Evolutionary conservation across 1,140 invertebrate genomes (phyloP), one percentile per base, ranked within the genome.

Genomic region (Eueides isabella): DNA sequence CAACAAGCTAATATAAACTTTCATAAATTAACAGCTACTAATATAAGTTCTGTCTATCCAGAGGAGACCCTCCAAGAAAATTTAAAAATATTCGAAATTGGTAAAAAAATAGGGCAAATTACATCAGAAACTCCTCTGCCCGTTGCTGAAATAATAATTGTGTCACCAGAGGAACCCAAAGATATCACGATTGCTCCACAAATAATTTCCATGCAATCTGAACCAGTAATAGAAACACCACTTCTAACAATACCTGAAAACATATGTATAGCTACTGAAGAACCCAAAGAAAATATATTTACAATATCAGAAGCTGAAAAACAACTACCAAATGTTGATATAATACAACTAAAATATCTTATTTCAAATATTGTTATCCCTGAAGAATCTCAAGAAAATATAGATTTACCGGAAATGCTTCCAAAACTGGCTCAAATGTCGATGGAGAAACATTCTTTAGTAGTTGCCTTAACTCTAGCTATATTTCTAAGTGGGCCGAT

Each of bases 51-150:
- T 12, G 71, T 71, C 3, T 16, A 30, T 38, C 33, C 31, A 2
- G 68, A 72, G 61, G 74, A 76, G 41, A 35, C 74, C 38, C n/a
- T 26, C 33, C 30, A 67, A 66, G 61, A 67, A 33, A 67, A 72
- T 31, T 67, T 72, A 16, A 30, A 68, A 19, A 19, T 67, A 9
- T 31, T 28, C n/a, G 55, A 74, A 61, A 23, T 74, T 2, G 2
- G 31, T 14, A 31, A 62, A 28, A 74, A 74, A 26, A 44, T 71
- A 23, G 61, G 72, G 19, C 65, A 78, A 35, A 48, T 33, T 61
- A 16, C 29, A 1, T 28, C 72, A 30, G 66, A 78, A 67, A 70
- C 30, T 33, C 30, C 30, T 61, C 16, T 75, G 16, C 30, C 33
- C 19, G 55, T 69, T 19, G 33, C 77, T 23, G 65, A 70, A 70